Conservation (phyloP, 23 tunicate species). For the Trididemnum clinides region DNA sequence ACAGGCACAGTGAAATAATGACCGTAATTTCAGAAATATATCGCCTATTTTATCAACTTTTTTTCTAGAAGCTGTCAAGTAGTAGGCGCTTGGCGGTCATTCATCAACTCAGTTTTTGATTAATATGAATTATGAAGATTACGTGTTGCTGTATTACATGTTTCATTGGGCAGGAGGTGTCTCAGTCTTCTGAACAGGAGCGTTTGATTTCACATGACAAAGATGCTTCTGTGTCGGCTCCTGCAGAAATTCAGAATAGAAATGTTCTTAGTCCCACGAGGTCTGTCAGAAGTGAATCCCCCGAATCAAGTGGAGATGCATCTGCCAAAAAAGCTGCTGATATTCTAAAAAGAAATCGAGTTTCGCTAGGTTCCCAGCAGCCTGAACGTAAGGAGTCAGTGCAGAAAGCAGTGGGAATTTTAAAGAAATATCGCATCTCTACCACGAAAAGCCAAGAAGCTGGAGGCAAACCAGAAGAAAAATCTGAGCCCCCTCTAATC, state of each 20-base stretch:
- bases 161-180: slow-evolving; percentile 51
- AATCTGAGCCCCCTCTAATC: background rate
- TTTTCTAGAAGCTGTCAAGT: no score
- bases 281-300: background rate
- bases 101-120: background rate
- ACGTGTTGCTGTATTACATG: slow-evolving; percentile 85
- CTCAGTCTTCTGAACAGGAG: slow-evolving; percentile 38
- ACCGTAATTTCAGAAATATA: no score
- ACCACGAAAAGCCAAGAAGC: slow-evolving; percentile 12
- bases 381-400: background rate
- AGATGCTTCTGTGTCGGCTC: background rate
- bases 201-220: slow-evolving; percentile 26
- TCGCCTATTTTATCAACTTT: no score
- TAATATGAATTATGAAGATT: slow-evolving; percentile 58
- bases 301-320: slow-evolving; percentile 9
- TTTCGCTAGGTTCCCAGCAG: background rate
- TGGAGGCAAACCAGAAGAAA: background rate
- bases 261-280: background rate
- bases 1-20: no score
- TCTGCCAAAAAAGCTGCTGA: background rate
- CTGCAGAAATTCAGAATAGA: background rate
- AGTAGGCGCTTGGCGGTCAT: no score
- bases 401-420: slow-evolving; percentile 51
- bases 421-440: slow-evolving; percentile 55
- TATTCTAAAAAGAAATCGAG: background rate